Base-by-base conservation (phyloP, 2,113 vertebrate genomes). In the Trochalopteron elliotii region DNA sequence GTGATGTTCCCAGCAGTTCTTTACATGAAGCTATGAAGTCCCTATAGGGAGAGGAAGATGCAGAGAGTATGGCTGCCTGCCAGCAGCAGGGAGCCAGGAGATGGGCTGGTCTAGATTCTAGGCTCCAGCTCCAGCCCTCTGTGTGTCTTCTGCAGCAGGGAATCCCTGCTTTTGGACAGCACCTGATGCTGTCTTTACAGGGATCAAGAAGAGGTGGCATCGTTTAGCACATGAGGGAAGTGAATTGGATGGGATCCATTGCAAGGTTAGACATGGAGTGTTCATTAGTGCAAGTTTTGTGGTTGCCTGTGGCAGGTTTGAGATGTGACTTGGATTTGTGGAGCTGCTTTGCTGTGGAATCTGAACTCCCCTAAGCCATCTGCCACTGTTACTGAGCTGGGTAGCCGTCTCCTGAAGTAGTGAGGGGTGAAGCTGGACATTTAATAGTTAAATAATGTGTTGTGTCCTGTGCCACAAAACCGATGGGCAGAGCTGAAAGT, bases 221-320 rank as follows among this genome's bases (percentile, higher is more conserved):
- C 37, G 44, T 77, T 69, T 67, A 31, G 23, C 30, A 21, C 28
- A 12, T 0, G 3, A 53, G 10, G 15, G 22, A 11, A 13, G 7
- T 67, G 61, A 59, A 71, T 6, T 52, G 91, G 42, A 27, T 45
- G 19, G 56, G 57, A 72, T 80, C 27, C 37, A 19, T 69, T 40
- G 40, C 35, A 56, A 28, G 37, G 37, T 37, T 83, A 75, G 50
- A 44, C 2, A 5, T 0, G 0, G 44, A 17, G 3, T 4, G 0
- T 80, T 85, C 30, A 2, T 80, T 37, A 28, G 19, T 52, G 31
- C 45, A 57, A 25, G 63, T 64, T 69, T 35, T 67, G 31, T 60
- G 53, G 37, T 61, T 55, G 37, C 42, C 44, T 80, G n/a, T 5
- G 3, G 17, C 60, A 49, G n/a, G 17, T 69, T 80, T 60, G 44